Conservation (phyloP, 2,797 vertebrate genomes). For the Crenuchus spilurus region DNA sequence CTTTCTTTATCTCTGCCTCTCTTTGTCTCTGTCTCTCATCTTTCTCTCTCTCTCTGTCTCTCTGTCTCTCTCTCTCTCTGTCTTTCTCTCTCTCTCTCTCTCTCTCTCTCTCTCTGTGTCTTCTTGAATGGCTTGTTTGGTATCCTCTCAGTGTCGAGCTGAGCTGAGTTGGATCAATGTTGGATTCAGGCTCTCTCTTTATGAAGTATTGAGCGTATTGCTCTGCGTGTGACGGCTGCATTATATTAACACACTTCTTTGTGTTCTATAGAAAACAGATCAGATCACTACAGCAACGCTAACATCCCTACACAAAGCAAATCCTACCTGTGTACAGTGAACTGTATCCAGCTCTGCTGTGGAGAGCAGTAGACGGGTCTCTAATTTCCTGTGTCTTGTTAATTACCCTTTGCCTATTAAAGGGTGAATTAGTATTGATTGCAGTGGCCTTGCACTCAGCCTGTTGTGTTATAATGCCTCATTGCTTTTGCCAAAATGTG, state of each 20-base stretch:
- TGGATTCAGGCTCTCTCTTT: not conserved
- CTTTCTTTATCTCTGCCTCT: not conserved
- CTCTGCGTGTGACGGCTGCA: not conserved
- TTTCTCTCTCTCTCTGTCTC: not conserved
- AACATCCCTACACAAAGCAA: not conserved
- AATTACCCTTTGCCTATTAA: conserved; percentile 53
- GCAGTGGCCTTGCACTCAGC: conserved; percentile 26
- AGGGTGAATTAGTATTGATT: conserved; percentile 58
- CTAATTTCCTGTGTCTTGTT: conserved; percentile 52
- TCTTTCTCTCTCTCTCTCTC: not conserved
- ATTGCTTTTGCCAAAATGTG: conserved; percentile 32
- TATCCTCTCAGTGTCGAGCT: not conserved
- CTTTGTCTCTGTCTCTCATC: not conserved
- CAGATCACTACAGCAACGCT: not conserved
- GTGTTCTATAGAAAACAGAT: not conserved
- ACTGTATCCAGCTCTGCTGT: conserved; percentile 6
- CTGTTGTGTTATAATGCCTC: conserved; percentile 37
- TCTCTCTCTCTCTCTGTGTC: not conserved
- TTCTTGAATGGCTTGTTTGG: too few relatives aligned
- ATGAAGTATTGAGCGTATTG: not conserved
- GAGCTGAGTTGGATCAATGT: not conserved
- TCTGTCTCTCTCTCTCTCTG: not conserved
- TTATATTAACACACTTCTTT: not conserved
- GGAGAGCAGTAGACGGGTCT: conserved; percentile 14
- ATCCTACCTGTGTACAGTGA: not conserved